Conservation (phyloP, 2,888 invertebrate species). For the Rhyacophila evoluta region DNA sequence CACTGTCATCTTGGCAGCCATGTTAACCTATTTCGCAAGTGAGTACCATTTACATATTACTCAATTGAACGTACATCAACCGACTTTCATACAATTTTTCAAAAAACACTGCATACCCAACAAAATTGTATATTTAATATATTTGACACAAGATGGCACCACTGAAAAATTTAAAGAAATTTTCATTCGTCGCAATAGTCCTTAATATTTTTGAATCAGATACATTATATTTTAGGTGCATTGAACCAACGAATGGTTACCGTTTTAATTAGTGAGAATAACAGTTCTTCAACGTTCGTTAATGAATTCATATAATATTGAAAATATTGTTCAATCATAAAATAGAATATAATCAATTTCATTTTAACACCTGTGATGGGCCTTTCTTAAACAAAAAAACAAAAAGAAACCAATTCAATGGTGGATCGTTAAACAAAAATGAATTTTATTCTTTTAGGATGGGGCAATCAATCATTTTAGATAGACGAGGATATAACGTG, state of each 20-base stretch:
- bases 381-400: not conserved
- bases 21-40: conserved; percentile 97
- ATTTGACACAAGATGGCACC: too few relatives aligned
- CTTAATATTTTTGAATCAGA: too few relatives aligned
- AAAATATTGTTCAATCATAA: not conserved
- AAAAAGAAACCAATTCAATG: not conserved
- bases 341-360: not conserved
- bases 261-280: not conserved
- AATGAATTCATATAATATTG: not conserved
- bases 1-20: conserved; percentile 90
- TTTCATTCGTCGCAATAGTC: too few relatives aligned
- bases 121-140: not conserved
- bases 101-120: too few relatives aligned
- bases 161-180: too few relatives aligned
- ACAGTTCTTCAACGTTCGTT: not conserved
- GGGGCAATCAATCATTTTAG: conserved; percentile 24
- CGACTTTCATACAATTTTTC: too few relatives aligned
- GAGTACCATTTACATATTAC: conserved; percentile 61
- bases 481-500: conserved; percentile 14
- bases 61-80: too few relatives aligned
- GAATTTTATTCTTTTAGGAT: conserved; percentile 9
- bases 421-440: conserved; percentile 12
- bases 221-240: too few relatives aligned
- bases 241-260: too few relatives aligned
- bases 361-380: not conserved